phyloP scores from a whole-genome alignment of 2,797 vertebrate species.

The Linurgus olivaceus region DNA sequence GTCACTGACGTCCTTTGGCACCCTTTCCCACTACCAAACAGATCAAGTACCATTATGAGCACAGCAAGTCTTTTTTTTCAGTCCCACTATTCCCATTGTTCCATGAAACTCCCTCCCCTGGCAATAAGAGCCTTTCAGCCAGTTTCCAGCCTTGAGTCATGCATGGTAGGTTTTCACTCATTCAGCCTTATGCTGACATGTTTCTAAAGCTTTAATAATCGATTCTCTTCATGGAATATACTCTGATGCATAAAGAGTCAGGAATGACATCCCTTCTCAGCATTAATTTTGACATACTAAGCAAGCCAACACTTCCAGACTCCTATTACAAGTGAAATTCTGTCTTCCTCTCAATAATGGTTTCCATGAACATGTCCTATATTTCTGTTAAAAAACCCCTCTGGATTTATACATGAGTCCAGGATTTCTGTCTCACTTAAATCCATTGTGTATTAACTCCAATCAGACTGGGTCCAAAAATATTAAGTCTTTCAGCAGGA shows the following conservation, averaged over 20 bases:
- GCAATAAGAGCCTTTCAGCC: neutral
- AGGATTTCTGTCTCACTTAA: neutral
- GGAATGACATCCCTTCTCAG: neutral
- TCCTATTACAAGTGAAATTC: neutral
- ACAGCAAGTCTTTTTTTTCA: neutral
- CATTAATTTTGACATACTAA: neutral
- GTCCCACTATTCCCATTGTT: neutral
- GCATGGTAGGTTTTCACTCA: neutral
- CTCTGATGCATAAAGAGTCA: neutral
- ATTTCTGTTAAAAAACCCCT: neutral
- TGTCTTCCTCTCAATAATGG: neutral
- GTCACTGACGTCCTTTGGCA: neutral
- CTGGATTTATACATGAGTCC: neutral
- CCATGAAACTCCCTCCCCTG: neutral
- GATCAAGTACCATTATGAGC: neutral
- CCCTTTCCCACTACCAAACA: neutral
- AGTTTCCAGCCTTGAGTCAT: neutral
- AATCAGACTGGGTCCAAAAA: neutral
- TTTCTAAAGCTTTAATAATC: slow-evolving; percentile 1
- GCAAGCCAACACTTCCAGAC: neutral
- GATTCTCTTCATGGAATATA: neutral
- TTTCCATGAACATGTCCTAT: neutral
- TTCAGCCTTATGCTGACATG: neutral
- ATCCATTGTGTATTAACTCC: neutral
- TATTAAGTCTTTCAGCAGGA: neutral